Base-by-base conservation (phyloP, 2,797 vertebrate species). In the Pelodytes ibericus region DNA sequence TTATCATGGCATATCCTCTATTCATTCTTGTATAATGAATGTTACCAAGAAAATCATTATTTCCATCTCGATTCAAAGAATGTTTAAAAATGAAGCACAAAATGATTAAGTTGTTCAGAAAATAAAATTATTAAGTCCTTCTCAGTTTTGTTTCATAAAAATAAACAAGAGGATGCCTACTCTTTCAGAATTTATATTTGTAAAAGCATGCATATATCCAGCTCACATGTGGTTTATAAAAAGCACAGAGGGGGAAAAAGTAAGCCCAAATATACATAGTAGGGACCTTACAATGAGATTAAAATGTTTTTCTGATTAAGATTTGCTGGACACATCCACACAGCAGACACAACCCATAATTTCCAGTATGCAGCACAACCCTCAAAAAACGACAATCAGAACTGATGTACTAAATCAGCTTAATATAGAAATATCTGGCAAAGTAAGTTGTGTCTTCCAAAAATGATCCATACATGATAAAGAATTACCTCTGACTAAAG, bases 31-130 rank as follows among this genome's bases (percentile, higher is more conserved):
- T 13, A 27, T 63, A 15, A 30, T 22, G 58, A 76, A 70, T 44
- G 58, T 51, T 77, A 77, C 59, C 36, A 71, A 66, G 68, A 65
- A 66, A 44, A 57, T 27, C 2, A 33, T 8, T 77, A 71, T 77
- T 58, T 77, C 24, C 22, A 71, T 39, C 68, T 71, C 18, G 44
- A 49, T 77, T 77, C 61, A 71, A 65, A 47, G 61, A 70, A 70
- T 44, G 20, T 27, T 63, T 31, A 59, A 75, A 75, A 71, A 69
- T 41, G 41, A 22, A 69, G 47, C 66, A 41, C 18, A 41, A 56
- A 25, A 63, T 61, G 20, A 63, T 44, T 57, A 56, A 27, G n/a
- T 18, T 49, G 47, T 31, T 69, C 47, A 68, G 22, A 27, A 68
- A 65, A 47, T 24, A 44, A 47, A 41, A 39, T 41, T 36, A 20